These are phyloP conservation scores for Glyptemys insculpta DNA, from an alignment of 2,797 vertebrate genomes.

Conservation along the genomic window DNA sequence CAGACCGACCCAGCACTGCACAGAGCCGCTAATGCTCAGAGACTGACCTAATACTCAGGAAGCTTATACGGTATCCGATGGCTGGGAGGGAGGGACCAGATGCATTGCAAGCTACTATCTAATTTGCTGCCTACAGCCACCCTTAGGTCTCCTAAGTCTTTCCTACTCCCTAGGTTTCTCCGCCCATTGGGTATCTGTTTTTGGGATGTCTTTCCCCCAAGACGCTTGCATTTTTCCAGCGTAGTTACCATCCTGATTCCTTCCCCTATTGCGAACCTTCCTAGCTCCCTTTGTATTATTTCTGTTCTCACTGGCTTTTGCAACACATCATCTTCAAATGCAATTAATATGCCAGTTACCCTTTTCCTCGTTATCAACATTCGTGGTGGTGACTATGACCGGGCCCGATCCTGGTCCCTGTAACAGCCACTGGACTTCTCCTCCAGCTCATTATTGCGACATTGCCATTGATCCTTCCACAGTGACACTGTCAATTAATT, in stretches of 20 bases:
- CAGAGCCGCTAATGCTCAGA: background rate
- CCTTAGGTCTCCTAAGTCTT: background rate
- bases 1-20: background rate
- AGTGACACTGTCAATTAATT: accelerated
- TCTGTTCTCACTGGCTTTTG: background rate
- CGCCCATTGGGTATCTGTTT: accelerated
- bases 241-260: accelerated
- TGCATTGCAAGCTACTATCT: background rate
- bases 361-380: background rate
- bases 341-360: slow-evolving; percentile 52
- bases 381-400: background rate
- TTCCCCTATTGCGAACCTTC: slow-evolving; percentile 5
- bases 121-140: background rate
- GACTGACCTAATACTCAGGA: background rate
- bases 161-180: background rate
- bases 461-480: background rate
- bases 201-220: background rate
- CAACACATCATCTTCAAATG: background rate
- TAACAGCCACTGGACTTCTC: accelerated
- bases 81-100: accelerated
- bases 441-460: background rate
- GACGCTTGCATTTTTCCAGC: background rate
- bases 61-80: accelerated
- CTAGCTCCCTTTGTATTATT: background rate
- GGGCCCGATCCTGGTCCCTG: background rate